Conservation (phyloP, 2,797 vertebrate genomes). For the Channa striata region DNA sequence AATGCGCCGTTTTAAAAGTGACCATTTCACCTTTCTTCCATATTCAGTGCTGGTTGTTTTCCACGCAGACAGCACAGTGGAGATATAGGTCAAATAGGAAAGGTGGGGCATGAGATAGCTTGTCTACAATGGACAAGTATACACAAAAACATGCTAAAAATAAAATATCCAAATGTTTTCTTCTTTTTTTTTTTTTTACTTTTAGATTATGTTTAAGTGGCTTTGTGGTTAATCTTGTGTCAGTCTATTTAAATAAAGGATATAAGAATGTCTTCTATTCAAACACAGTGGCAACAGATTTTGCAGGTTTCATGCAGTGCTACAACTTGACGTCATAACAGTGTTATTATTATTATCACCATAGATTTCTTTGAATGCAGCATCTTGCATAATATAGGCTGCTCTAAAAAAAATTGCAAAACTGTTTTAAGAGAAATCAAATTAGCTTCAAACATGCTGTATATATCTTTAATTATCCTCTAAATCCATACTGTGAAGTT, state of each 20-base stretch:
- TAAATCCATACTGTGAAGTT: too few relatives aligned
- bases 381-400: neutral
- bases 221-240: neutral
- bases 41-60: constrained; percentile 13
- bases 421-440: neutral
- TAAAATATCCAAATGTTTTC: neutral
- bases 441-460: neutral
- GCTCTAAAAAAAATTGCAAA: neutral
- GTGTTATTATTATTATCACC: neutral
- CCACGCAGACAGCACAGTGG: constrained; percentile 4
- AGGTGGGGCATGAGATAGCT: neutral
- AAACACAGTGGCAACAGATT: too few relatives aligned
- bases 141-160: neutral
- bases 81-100: constrained; percentile 12
- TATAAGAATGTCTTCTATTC: neutral
- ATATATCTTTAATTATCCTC: neutral
- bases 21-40: constrained; percentile 34
- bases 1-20: constrained; percentile 17
- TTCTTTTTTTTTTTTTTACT: too few relatives aligned
- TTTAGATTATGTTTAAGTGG: neutral
- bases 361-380: neutral
- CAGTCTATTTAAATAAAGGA: neutral
- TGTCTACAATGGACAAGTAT: neutral
- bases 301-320: too few relatives aligned
- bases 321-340: neutral